Evolutionary conservation across 1,140 invertebrate genomes (phyloP), one percentile per base, ranked within the genome.

Genomic region (Trichoplusia ni): DNA sequence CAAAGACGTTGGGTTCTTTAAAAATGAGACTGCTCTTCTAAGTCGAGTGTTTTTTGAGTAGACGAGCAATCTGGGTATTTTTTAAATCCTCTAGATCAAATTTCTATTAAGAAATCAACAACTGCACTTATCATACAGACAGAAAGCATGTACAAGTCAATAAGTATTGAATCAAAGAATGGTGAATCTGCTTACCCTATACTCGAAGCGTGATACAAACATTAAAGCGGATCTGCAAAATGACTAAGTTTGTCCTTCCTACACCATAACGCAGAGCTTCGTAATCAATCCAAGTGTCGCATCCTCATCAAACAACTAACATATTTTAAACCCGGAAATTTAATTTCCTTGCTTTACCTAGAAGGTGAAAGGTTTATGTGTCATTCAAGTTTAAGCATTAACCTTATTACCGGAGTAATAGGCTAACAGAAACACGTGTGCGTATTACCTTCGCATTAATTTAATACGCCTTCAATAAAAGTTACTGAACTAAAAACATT

Each of bases 401-500:
- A 35, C 49, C 11, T 29, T 9, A 47, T 29, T n/a, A 38, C 19
- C 16, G 14, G 21, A 11, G 4, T 53, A 21, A 21, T n/a, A 29
- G 8, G 16, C 29, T 51, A 11, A 19, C 8, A 27, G 21, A 14
- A 29, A 11, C 19, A 2, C 21, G 49, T 8, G 9, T 40, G 21
- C 53, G 21, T 42, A 56, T 21, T 13, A 19, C 25, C 23, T 27
- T 31, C 16, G 18, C 5, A 47, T 47, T 47, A 47, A 16, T 42
- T n/a, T 23, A 60, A 60, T 21, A 29, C 8, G 31, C 42, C 42
- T 60, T 54, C 35, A 47, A 64, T 38, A 64, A 62, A 56, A 67
- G 58, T 62, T 56, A 42, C 18, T 25, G 14, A 58, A 61, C 65
- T 62, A 47, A 62, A 62, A 62, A 62, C 59, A 58, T 62, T 62